Base-by-base conservation (phyloP, 2,888 invertebrate species). In the Choreutis nemorana region DNA sequence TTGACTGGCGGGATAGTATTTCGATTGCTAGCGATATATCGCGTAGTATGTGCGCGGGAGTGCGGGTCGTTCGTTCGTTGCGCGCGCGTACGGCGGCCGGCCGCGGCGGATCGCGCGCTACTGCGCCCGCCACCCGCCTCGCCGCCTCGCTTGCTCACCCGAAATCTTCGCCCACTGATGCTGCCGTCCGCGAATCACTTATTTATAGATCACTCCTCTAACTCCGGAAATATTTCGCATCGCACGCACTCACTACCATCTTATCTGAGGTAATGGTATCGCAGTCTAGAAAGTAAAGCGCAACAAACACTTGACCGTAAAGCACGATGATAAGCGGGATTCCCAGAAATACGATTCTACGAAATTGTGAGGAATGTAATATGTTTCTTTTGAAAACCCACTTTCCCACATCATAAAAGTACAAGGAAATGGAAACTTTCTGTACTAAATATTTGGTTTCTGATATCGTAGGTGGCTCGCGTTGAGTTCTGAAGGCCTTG, bases 21-120 rank as follows among this genome's bases (percentile, higher is more conserved):
- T 51, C 26, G 29, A 23, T 6, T 22, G 33, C 55, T 55, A n/a
- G 64, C 60, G 66, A 59, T 44, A 36, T 45, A 42, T 59, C 63
- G 64, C 59, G 60, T 48, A 48, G 58, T 57, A 62, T 53, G 50
- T 66, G 70, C 71, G 73, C 72, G 62, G 62, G 70, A 75, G 70
- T 72, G 75, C 75, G 77, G 71, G 68, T 78, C 78, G 78, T 78
- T 78, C 79, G 79, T 80, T 80, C 79, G 79, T 73, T 73, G 65
- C 55, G 71, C 71, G 75, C 72, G 77, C 73, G 70, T 57, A 60
- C 72, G 72, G 73, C 73, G 73, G 60, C 59, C 68, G 68, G 73
- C 78, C 75, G 75, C 73, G 77, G 68, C 75, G 61, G 62, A 55
- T 73, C 68, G 73, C 77, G 73, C 77, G 77, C 73, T 75, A 77